phyloP scores from a whole-genome alignment of 2,113 vertebrate genomes.

The Anseranas semipalmata region DNA sequence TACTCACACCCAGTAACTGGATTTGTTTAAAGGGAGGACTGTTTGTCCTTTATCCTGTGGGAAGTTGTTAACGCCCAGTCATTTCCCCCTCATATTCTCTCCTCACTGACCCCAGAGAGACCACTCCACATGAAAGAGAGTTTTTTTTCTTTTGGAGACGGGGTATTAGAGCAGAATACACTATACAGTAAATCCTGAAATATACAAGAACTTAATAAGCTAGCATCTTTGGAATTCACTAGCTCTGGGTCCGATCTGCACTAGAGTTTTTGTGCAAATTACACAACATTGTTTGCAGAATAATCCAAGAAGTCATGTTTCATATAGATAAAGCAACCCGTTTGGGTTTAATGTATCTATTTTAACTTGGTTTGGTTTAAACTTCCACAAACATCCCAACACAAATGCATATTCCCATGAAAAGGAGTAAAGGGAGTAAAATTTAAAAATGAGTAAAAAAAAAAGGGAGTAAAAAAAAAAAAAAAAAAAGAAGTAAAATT shows the following conservation, averaged over 20 bases:
- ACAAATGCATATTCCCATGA: not conserved
- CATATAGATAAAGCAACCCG: not conserved
- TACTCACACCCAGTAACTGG: not conserved
- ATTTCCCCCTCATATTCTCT: not conserved
- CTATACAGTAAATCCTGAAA: not conserved
- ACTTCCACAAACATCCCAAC: not conserved
- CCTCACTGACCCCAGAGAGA: not conserved
- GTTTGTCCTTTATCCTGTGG: not conserved
- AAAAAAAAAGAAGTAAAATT: no score
- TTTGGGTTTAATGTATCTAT: not conserved
- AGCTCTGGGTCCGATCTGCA: not conserved
- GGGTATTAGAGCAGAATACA: not conserved
- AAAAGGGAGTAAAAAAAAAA: no score
- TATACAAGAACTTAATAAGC: not conserved
- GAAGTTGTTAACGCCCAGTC: slow-evolving; percentile 25
- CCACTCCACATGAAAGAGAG: not conserved
- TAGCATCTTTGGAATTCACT: not conserved
- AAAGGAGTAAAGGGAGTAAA: not conserved
- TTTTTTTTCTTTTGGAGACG: not conserved
- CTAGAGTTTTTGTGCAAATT: not conserved
- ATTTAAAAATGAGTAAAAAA: no score
- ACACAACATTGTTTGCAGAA: not conserved
- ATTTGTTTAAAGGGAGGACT: not conserved
- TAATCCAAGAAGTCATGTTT: not conserved
- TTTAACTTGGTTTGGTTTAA: not conserved